Percentiles rank a stretch among this genome's conserved stretches.
These are phyloP conservation scores for Cheilosia vernalis DNA, from an alignment of 2,888 invertebrate species.

Conservation along the genomic window DNA sequence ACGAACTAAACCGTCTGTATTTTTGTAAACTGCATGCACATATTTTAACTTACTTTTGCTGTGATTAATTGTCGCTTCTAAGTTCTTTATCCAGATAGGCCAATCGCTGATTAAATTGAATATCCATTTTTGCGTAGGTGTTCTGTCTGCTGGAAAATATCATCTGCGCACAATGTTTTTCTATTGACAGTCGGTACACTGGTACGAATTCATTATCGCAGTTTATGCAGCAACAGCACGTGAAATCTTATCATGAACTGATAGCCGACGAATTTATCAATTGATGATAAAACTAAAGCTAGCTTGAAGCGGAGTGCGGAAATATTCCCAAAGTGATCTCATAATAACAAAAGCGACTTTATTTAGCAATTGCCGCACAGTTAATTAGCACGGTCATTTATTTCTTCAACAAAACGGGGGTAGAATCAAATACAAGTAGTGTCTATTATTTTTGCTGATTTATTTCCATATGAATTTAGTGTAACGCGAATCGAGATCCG, in stretches of 20 bases:
- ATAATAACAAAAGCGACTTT: slow-evolving; percentile 53
- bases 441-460: neutral
- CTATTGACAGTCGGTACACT: neutral
- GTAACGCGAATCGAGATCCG: slow-evolving; percentile 20
- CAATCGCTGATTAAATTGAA: slow-evolving; percentile 1
- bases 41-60: neutral
- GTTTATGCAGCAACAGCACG: slow-evolving; percentile 16
- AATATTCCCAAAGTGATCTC: slow-evolving; percentile 57
- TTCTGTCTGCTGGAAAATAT: neutral
- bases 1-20: neutral
- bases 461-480: slow-evolving; percentile 29
- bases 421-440: slow-evolving; percentile 7
- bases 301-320: slow-evolving; percentile 19
- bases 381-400: slow-evolving; percentile 61
- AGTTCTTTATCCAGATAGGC: neutral
- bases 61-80: neutral
- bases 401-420: neutral
- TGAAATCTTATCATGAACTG: slow-evolving; percentile 50
- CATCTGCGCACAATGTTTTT: neutral
- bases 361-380: slow-evolving; percentile 58
- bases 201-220: slow-evolving; percentile 14
- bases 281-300: slow-evolving; percentile 53
- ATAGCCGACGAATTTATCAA: slow-evolving; percentile 61
- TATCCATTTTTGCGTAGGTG: slow-evolving; percentile 19
- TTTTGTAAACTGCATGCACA: neutral